Conservation (phyloP, 2,888 invertebrate species). For the Willowsia nigromaculata region DNA sequence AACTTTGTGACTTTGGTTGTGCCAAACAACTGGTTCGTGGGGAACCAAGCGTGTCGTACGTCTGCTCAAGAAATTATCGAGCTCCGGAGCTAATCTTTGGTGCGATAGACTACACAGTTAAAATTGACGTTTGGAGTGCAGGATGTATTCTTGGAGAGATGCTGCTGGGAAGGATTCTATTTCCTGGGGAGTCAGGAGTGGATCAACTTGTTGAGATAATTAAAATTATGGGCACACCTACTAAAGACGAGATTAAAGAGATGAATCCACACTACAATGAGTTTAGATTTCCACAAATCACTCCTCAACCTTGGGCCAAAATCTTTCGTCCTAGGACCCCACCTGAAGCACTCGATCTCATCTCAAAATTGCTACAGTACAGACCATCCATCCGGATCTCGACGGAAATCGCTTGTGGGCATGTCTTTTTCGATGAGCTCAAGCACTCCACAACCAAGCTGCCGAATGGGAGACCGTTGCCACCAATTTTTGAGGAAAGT, state of each 20-base stretch:
- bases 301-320: slow-evolving; percentile 99
- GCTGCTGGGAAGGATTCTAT: slow-evolving; percentile 96
- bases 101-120: slow-evolving; percentile 98
- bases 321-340: slow-evolving; percentile 96
- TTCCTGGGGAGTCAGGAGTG: slow-evolving; percentile 98
- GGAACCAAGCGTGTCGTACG: slow-evolving; percentile 99
- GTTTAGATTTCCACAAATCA: slow-evolving; percentile 99
- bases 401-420: slow-evolving; percentile 98
- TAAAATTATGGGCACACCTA: slow-evolving; percentile 99
- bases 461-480: slow-evolving; percentile 95
- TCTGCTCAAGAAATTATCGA: slow-evolving; percentile 99
- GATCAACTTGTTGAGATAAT: slow-evolving; percentile 99
- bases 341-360: slow-evolving; percentile 93
- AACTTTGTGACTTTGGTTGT: slow-evolving; percentile 99
- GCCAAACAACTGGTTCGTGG: slow-evolving; percentile 98
- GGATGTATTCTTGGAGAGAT: slow-evolving; percentile 99
- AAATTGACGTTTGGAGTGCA: slow-evolving; percentile 99
- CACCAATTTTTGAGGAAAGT: slow-evolving; percentile 97
- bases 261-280: slow-evolving; percentile 99
- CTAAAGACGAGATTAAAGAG: slow-evolving; percentile 99
- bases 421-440: slow-evolving; percentile 98
- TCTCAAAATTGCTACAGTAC: slow-evolving; percentile 86
- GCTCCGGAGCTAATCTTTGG: slow-evolving; percentile 99
- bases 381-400: slow-evolving; percentile 97
- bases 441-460: slow-evolving; percentile 94